Evolutionary conservation across 2,888 invertebrate genomes (phyloP), one percentile per base, ranked within the genome.

Genomic region (Sepiola atlantica): DNA sequence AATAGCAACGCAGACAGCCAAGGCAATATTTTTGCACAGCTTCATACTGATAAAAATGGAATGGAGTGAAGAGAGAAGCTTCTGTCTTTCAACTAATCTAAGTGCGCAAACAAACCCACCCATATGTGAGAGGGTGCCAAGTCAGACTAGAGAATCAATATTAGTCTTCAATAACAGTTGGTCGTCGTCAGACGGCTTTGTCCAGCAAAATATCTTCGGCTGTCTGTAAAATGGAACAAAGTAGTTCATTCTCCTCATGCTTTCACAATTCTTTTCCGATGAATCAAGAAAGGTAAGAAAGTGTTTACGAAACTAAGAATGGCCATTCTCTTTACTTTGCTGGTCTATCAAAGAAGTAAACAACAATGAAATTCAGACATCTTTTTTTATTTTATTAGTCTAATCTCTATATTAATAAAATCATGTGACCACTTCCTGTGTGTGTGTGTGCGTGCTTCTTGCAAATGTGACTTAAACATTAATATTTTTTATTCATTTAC

Each of bases 151-250:
- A 54, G 54, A 92, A 92, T 92, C 92, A 92, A 92, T 92, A 92
- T 92, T 92, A 55, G 45, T 45, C 92, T 92, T 55, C 92, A 92
- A 92, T 92, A 92, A 92, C 92, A 55, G 55, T 92, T 92, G 45
- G 45, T 92, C 45, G 45, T 92, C 45, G 8, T 8, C 45, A 55
- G 55, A 92, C 92, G 18, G 55, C 92, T 92, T 92, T 92, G 92
- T 92, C 92, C 92, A 92, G n/a, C 55, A 92, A 92, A 45, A 92
- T 92, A 92, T 92, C 92, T 92, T 92, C 28, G 54, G 92, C 45
- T 55, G 92, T 92, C 92, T 92, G 92, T 45, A 32, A 92, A 90
- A 77, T 77, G n/a, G 32, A 77, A 77, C 77, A 77, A 45, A n/a
- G 77, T 18, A 77, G 32, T n/a, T 77, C 77, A 77, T 61, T 28